Conservation (phyloP, 2,113 vertebrate species). For the Axis porcinus region DNA sequence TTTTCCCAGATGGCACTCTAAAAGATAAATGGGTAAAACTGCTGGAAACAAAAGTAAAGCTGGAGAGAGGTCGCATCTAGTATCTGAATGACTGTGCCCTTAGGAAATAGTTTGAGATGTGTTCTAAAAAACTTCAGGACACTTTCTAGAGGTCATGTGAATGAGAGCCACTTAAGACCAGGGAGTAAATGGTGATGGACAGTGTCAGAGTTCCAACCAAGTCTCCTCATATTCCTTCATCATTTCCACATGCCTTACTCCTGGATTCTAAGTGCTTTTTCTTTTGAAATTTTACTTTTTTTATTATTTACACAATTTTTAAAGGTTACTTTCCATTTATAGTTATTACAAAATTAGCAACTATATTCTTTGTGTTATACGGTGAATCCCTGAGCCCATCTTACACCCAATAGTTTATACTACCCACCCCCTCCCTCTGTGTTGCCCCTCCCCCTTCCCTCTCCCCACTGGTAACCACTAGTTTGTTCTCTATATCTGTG, state of each 20-base stretch:
- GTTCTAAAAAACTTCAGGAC: neutral
- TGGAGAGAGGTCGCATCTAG: neutral
- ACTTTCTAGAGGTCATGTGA: neutral
- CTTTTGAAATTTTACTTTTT: neutral
- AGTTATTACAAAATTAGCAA: neutral
- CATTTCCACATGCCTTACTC: fast-evolving
- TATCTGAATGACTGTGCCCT: neutral
- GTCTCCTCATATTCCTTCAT: fast-evolving
- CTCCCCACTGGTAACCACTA: neutral
- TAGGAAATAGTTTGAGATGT: neutral
- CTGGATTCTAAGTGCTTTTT: neutral
- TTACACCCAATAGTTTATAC: neutral
- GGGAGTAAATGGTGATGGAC: no score
- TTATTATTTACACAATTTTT: neutral
- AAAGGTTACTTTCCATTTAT: neutral
- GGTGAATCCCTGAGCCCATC: neutral
- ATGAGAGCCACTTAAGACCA: no score
- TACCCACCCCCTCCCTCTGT: neutral
- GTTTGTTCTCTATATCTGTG: neutral
- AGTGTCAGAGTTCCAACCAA: neutral
- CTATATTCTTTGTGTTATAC: neutral
- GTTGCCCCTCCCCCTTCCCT: neutral
- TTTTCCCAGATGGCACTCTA: neutral
- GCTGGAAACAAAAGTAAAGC: neutral
- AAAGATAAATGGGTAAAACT: neutral